These are phyloP conservation scores for Aphyosemion australe DNA, from an alignment of 2,113 vertebrate species.

Conservation along the genomic window DNA sequence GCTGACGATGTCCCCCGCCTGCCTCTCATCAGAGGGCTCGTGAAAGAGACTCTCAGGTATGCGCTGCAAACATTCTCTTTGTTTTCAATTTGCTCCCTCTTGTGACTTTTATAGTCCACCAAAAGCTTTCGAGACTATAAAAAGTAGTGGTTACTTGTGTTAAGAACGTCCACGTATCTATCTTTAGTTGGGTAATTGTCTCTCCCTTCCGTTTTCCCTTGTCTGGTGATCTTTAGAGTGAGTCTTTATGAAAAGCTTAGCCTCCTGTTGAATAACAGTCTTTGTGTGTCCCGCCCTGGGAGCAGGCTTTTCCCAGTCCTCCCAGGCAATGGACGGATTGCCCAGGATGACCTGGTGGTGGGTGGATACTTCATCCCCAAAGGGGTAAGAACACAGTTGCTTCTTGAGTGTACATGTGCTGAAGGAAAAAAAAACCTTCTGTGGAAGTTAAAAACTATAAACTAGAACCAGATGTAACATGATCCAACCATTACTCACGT, in stretches of 20 bases:
- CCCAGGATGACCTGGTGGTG: slow-evolving; percentile 88
- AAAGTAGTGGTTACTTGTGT: not conserved
- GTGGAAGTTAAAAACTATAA: slow-evolving; percentile 29
- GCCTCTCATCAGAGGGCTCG: slow-evolving; percentile 87
- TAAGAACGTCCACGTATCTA: not conserved
- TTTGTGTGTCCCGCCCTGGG: slow-evolving; percentile 55
- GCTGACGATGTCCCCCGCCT: slow-evolving; percentile 81
- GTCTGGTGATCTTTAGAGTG: not conserved
- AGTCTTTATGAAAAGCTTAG: slow-evolving; percentile 19
- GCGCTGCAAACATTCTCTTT: not conserved
- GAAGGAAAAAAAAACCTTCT: slow-evolving; percentile 17
- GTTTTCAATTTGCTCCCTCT: not conserved
- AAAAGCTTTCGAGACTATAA: not conserved
- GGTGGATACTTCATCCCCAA: slow-evolving; percentile 93
- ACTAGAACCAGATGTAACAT: slow-evolving; percentile 43
- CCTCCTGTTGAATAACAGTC: slow-evolving; percentile 51
- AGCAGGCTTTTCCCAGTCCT: slow-evolving; percentile 91
- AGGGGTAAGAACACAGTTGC: slow-evolving; percentile 82
- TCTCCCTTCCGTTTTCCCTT: not conserved
- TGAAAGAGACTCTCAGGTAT: slow-evolving; percentile 93
- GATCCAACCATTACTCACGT: slow-evolving; percentile 57
- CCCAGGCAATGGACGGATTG: slow-evolving; percentile 90
- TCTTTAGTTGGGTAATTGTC: not conserved
- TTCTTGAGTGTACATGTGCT: slow-evolving; percentile 25
- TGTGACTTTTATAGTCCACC: not conserved